Base-by-base conservation (phyloP, 2,888 invertebrate species). In the Sussaba pulchella region DNA sequence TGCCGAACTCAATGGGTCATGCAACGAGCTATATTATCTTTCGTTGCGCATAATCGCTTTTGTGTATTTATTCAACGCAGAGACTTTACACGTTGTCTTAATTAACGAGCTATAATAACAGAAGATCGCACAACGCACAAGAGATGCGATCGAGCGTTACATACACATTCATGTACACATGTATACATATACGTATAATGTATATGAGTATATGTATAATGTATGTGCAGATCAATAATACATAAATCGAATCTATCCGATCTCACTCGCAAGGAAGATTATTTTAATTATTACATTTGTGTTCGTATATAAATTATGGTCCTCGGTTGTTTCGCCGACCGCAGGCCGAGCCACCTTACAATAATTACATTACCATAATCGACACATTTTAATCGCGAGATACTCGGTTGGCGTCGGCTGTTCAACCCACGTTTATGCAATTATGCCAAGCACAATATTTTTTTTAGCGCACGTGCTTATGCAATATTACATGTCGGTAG, bases 251-350 rank as follows among this genome's bases (percentile, higher is more conserved):
- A 54, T 64, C 63, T 21, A 41, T 31, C 41, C 19, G 47, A 31
- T 31, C 24, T 66, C 66, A 41, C 70, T 70, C 57, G 52, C 71
- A 4, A 36, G 52, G 52, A 61, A 61, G 59, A 19, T 50, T 39
- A 19, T 47, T 64, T 41, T 57, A 26, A 31, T 74, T 59, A 43
- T 45, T 21, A 57, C 47, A 9, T 24, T 24, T 59, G 50, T 64
- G 47, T 69, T 70, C 64, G 72, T 57, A 17, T 81, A 81, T 73
- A 81, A 81, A 81, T 72, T 77, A 77, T 89, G 88, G 88, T 88
- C 89, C 88, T 88, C 87, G 87, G 86, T 87, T 88, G 83, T 83
- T 83, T 85, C 85, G 86, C 86, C 87, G 88, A 88, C 86, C 87
- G 84, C 84, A 89, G 86, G 87, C 88, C 89, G 88, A 86, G 86